A percentile compares a stretch with the other conserved stretches of the same genome.
Conservation (phyloP, 2,888 invertebrate genomes). For the Lycocerus yunnanus region DNA sequence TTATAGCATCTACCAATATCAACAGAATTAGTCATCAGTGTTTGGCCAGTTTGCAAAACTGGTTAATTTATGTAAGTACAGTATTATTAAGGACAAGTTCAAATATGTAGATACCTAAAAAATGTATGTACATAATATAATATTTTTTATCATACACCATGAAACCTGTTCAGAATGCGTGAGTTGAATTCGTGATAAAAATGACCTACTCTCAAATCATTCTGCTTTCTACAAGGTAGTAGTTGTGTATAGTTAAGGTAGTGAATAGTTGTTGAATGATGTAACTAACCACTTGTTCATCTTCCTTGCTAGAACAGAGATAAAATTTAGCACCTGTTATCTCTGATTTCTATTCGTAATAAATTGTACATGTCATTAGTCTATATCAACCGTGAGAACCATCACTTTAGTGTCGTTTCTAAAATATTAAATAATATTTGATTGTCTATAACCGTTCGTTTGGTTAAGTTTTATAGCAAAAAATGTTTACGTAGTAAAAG, state of each 20-base stretch:
- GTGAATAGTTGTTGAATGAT: slow-evolving; percentile 37
- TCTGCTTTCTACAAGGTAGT: slow-evolving; percentile 36
- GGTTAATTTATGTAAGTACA: background rate
- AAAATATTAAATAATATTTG: slow-evolving; percentile 10
- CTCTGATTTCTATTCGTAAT: slow-evolving; percentile 28
- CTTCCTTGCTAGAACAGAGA: slow-evolving; percentile 25
- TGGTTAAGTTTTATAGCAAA: background rate
- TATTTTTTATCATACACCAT: slow-evolving; percentile 22
- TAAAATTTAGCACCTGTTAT: slow-evolving; percentile 33
- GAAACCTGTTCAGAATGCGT: slow-evolving; percentile 32
- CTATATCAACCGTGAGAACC: background rate
- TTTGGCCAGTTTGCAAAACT: background rate
- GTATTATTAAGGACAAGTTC: background rate
- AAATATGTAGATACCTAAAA: background rate
- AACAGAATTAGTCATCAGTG: background rate
- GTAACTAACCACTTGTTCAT: slow-evolving; percentile 28
- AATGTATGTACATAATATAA: slow-evolving; percentile 1
- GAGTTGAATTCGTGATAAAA: slow-evolving; percentile 39
- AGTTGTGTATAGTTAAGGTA: slow-evolving; percentile 34
- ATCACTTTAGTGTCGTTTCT: slow-evolving; percentile 11
- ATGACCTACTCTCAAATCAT: slow-evolving; percentile 41
- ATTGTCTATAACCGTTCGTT: background rate
- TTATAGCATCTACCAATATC: no score
- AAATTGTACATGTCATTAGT: slow-evolving; percentile 11
- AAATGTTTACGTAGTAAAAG: background rate